Base-by-base conservation (phyloP, 2,113 vertebrate genomes). In the Pseudorhombus dupliciocellatus region DNA sequence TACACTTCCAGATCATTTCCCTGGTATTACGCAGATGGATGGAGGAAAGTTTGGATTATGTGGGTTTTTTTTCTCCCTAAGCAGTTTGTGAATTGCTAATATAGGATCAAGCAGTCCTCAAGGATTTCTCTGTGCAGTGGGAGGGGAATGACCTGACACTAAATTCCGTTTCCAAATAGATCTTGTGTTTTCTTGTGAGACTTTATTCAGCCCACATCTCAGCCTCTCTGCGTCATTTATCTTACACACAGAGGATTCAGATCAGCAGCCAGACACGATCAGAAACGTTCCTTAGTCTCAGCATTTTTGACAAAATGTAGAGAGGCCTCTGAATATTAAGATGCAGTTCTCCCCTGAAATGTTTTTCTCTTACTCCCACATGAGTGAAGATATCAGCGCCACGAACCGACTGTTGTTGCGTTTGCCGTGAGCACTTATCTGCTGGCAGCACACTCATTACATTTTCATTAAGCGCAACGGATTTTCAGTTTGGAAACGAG, bases 391-490 rank as follows among this genome's bases (percentile, higher is more conserved):
- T 62, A 46, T 52, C 62, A 58, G 31, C 52, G 31, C 22, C 21
- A 42, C 42, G 55, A 65, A 55, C 57, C 48, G 58, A 42, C 37
- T 63, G 50, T 55, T 78, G 10, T 75, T 64, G 34, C 31, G 51
- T 62, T 76, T 73, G 31, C 34, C n/a, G 26, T 44, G 7, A 73
- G 63, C 12, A 0, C 48, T 77, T 66, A 70, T 79, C 56, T 75
- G 16, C 26, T 50, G 67, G 50, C 54, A 52, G 40, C 30, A 67
- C 24, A 76, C 31, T 62, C 44, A 79, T 87, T 68, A 1, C 71
- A 77, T 70, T 80, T 84, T 83, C 59, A 86, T 79, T 56, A 31
- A 15, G 37, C 3, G 1, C 20, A 63, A 62, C 30, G 57, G 52
- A 30, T 77, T 58, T 66, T 68, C 46, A 0, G n/a, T 75, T 67